phyloP scores from a whole-genome alignment of 2,113 vertebrate genomes.

The Axis porcinus region DNA sequence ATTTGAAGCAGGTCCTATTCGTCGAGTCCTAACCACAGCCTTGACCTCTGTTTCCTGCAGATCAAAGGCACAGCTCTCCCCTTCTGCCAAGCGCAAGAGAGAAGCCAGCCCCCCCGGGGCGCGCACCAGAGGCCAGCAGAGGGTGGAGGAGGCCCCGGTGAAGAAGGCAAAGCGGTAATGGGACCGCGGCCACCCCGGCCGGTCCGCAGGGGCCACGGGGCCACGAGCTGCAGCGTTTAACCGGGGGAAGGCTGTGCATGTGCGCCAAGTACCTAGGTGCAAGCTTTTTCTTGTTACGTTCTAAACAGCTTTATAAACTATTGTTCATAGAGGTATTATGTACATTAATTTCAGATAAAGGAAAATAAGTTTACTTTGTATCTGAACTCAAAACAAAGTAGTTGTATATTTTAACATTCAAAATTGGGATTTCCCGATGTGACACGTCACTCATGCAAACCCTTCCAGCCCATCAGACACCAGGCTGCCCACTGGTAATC shows the following conservation, averaged over 20 bases:
- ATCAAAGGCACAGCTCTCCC: slow-evolving; percentile 82
- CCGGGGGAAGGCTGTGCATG: slow-evolving; percentile 78
- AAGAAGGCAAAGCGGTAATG: slow-evolving; percentile 88
- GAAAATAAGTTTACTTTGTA: slow-evolving; percentile 83
- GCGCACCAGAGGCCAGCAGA: slow-evolving; percentile 88
- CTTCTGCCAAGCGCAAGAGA: slow-evolving; percentile 84
- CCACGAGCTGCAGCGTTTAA: not conserved
- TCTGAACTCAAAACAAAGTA: slow-evolving; percentile 82
- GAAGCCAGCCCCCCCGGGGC: slow-evolving; percentile 87
- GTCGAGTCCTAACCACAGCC: not conserved
- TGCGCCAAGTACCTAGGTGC: slow-evolving; percentile 75
- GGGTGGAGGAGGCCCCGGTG: slow-evolving; percentile 84
- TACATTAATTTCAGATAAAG: slow-evolving; percentile 81
- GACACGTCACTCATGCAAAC: slow-evolving; percentile 69
- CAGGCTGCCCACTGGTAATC: slow-evolving; percentile 69
- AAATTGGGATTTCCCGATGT: slow-evolving; percentile 76
- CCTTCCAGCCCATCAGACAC: slow-evolving; percentile 74
- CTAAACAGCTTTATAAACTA: slow-evolving; percentile 82
- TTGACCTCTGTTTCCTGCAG: slow-evolving; percentile 74
- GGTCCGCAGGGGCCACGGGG: not conserved
- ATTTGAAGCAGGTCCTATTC: not conserved
- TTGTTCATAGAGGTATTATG: slow-evolving; percentile 82
- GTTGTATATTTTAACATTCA: slow-evolving; percentile 83
- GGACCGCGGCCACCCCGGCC: not conserved
- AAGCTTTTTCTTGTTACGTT: slow-evolving; percentile 76